Conservation (phyloP, 2,113 vertebrate genomes). For the Chroicocephalus ridibundus region DNA sequence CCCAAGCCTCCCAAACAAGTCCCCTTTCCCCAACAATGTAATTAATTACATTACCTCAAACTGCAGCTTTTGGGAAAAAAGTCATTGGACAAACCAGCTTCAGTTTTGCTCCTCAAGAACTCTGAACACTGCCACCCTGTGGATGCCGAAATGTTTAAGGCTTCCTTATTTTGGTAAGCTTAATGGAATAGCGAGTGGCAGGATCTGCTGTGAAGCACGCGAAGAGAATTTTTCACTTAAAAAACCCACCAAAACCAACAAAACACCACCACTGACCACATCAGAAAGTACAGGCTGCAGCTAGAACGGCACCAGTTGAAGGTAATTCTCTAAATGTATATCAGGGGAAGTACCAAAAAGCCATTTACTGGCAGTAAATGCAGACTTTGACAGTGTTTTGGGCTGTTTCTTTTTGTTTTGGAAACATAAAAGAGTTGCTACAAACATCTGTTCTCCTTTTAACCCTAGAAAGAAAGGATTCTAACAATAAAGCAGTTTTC, state of each 20-base stretch:
- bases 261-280: too few species aligned
- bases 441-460: background rate
- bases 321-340: accelerated
- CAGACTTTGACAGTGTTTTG: background rate
- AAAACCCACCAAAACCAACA: background rate
- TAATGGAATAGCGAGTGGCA: accelerated
- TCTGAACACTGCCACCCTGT: background rate
- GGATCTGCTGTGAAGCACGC: background rate
- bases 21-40: accelerated
- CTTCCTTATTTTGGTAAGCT: accelerated
- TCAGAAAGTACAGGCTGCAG: background rate
- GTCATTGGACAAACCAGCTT: accelerated
- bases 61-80: background rate
- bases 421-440: accelerated
- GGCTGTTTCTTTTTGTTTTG: background rate
- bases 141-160: background rate
- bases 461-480: background rate
- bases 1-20: background rate
- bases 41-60: background rate
- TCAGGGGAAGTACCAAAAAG: background rate
- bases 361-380: background rate
- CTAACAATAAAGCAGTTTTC: background rate
- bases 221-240: background rate
- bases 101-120: background rate
- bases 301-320: accelerated